These are phyloP conservation scores for Heterodera schachtii DNA, from an alignment of 1,140 invertebrate species.

Conservation along the genomic window DNA sequence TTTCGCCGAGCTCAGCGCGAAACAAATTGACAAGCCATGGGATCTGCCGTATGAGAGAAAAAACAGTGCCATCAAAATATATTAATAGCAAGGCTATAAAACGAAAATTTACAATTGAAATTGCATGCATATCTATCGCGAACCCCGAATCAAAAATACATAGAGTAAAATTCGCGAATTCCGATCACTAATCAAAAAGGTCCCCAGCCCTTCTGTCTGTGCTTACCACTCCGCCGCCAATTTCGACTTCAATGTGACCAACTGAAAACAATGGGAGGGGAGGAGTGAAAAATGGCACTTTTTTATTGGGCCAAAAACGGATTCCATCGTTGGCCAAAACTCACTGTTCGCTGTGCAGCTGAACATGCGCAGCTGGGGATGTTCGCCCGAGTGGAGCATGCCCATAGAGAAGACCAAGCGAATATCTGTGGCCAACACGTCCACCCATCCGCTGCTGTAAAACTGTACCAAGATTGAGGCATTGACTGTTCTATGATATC, in stretches of 20 bases:
- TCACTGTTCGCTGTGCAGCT: conserved; percentile 36
- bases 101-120: too few species aligned
- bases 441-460: conserved; percentile 48
- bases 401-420: conserved; percentile 42
- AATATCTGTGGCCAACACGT: conserved; percentile 52
- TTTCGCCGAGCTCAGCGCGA: conserved; percentile 35
- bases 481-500: not conserved
- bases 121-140: too few species aligned
- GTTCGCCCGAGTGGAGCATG: conserved; percentile 37
- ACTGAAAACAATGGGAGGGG: conserved; percentile 28
- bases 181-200: too few species aligned
- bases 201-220: too few species aligned
- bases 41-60: conserved; percentile 18
- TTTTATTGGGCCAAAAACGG: not conserved
- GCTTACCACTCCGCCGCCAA: conserved; percentile 7
- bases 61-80: too few species aligned
- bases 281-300: too few species aligned
- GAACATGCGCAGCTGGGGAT: conserved; percentile 51
- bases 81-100: too few species aligned
- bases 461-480: conserved; percentile 20
- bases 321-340: too few species aligned
- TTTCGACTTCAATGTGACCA: conserved; percentile 40
- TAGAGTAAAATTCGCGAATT: too few species aligned
- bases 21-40: conserved; percentile 63
- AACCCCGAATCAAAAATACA: too few species aligned